Percentiles rank a stretch among this genome's conserved stretches.
phyloP scores from a whole-genome alignment of 2,888 invertebrate species.

The Ditylenchus weischeri region DNA sequence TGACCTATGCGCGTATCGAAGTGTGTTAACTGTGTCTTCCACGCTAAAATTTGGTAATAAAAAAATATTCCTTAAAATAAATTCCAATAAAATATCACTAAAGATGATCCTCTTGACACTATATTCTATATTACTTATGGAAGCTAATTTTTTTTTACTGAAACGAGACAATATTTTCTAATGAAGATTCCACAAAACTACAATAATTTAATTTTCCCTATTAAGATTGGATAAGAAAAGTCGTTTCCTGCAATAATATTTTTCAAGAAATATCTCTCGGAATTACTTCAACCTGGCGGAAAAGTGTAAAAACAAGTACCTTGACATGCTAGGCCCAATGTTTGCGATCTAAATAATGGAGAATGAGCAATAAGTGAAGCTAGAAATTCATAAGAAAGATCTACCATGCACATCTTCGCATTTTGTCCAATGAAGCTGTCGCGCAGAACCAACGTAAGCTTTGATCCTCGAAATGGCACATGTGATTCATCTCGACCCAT shows the following conservation, averaged over 20 bases:
- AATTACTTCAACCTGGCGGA: slow-evolving; percentile 29
- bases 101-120: too few relatives aligned
- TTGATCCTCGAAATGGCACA: slow-evolving; percentile 93
- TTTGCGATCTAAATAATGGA: slow-evolving; percentile 71
- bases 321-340: slow-evolving; percentile 81
- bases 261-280: too few relatives aligned
- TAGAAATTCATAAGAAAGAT: not conserved
- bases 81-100: too few relatives aligned
- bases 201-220: too few relatives aligned
- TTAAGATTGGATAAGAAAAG: too few relatives aligned
- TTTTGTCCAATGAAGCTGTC: slow-evolving; percentile 98
- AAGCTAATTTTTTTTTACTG: too few relatives aligned
- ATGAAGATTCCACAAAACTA: too few relatives aligned
- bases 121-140: too few relatives aligned
- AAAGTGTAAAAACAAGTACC: too few relatives aligned
- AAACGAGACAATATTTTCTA: too few relatives aligned
- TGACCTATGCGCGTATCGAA: slow-evolving; percentile 81
- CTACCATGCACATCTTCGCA: slow-evolving; percentile 89
- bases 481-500: slow-evolving; percentile 92
- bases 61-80: too few relatives aligned
- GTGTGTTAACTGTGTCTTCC: slow-evolving; percentile 94
- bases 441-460: slow-evolving; percentile 88
- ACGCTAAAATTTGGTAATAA: slow-evolving; percentile 38
- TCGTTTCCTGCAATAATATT: too few relatives aligned
- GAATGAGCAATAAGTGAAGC: not conserved